Evolutionary conservation across 2,888 invertebrate species (phyloP).

Genomic region (Andrena marginata): DNA sequence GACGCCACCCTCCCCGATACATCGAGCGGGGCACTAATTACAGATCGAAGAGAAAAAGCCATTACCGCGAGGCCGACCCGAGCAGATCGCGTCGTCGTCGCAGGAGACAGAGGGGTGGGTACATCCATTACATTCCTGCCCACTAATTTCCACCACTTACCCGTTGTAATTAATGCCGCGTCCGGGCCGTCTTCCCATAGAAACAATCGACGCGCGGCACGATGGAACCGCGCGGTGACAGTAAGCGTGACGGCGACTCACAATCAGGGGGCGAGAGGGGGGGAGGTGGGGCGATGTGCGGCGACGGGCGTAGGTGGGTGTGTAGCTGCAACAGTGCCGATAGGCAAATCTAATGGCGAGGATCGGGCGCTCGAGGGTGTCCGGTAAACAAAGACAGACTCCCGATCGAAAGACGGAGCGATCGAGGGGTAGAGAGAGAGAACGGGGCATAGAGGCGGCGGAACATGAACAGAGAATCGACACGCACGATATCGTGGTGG

Average conservation of each 20-base stretch:
- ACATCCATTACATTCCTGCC: constrained; percentile 40
- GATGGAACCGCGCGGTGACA: constrained; percentile 46
- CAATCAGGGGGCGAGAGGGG: constrained; percentile 28
- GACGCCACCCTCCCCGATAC: background rate
- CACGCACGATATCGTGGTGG: constrained; percentile 57
- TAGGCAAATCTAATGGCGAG: constrained; percentile 74
- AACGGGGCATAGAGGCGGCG: constrained; percentile 4
- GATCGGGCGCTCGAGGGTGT: constrained; percentile 52
- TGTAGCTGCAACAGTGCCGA: constrained; percentile 71
- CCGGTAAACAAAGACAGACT: constrained; percentile 49
- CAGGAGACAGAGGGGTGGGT: background rate
- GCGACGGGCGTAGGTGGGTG: background rate
- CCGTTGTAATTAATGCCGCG: constrained; percentile 67
- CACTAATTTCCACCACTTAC: constrained; percentile 65
- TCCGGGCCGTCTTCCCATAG: constrained; percentile 53
- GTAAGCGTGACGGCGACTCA: constrained; percentile 66
- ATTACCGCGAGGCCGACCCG: background rate
- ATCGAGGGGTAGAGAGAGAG: background rate
- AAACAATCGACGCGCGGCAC: constrained; percentile 59
- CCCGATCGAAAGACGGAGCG: constrained; percentile 51
- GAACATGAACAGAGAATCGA: constrained; percentile 26
- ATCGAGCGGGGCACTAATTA: constrained; percentile 4
- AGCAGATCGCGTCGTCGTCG: background rate
- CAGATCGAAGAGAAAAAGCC: constrained; percentile 23
- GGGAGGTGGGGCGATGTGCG: background rate